Conservation (phyloP, 2,888 invertebrate genomes). For the Eristalis intricaria region DNA sequence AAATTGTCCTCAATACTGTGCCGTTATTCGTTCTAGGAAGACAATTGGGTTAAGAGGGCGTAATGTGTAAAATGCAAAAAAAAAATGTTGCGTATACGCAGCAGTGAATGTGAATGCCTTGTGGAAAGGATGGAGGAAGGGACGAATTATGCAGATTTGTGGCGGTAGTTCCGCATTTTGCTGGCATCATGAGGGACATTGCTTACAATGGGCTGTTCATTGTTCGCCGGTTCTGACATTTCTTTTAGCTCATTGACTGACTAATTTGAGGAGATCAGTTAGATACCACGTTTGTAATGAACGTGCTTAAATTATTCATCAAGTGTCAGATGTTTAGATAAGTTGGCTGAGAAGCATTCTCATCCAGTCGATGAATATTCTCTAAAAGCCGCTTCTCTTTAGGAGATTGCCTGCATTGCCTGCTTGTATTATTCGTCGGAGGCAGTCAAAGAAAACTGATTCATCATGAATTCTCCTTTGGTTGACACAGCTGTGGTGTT, state of each 20-base stretch:
- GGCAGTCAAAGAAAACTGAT: background rate
- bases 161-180: background rate
- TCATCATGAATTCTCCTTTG: background rate
- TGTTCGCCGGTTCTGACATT: background rate
- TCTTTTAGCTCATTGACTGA: background rate
- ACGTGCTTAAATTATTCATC: background rate
- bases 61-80: background rate
- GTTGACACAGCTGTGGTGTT: background rate
- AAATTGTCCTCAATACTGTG: slow-evolving; percentile 20
- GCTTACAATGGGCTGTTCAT: background rate
- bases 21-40: background rate
- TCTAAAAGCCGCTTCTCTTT: background rate
- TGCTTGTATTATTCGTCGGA: background rate
- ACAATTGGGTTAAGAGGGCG: background rate
- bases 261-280: background rate
- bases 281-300: background rate
- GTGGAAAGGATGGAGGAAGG: background rate
- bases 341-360: no score
- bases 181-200: background rate
- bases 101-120: slow-evolving; percentile 38
- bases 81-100: slow-evolving; percentile 58
- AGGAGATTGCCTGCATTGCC: background rate
- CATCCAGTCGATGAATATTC: no score
- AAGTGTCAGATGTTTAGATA: background rate
- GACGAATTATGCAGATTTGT: background rate